Conservation (phyloP, 2,113 vertebrate genomes). For the Scatophagus argus region DNA sequence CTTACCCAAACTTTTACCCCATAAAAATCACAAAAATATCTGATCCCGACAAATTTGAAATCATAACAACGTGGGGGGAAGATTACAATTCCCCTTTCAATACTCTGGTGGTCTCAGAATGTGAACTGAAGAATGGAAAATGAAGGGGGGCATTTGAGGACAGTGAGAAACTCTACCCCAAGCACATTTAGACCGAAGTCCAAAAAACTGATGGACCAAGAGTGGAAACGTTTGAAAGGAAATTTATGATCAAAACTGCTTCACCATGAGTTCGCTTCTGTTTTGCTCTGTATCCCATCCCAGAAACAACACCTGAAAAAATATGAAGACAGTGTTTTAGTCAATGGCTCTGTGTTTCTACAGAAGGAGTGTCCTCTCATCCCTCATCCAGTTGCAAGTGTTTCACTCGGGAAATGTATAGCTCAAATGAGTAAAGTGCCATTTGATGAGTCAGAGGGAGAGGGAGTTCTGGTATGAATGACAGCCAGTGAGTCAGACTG, state of each 20-base stretch:
- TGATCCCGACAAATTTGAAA: constrained; percentile 36
- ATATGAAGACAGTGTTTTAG: neutral
- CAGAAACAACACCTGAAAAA: constrained; percentile 4
- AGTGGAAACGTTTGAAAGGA: constrained; percentile 41
- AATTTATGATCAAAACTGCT: constrained; percentile 47
- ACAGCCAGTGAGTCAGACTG: constrained; percentile 56
- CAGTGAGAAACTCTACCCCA: constrained; percentile 30
- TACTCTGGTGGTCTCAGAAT: constrained; percentile 13
- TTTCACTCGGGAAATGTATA: constrained; percentile 9
- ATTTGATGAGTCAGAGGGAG: constrained; percentile 58
- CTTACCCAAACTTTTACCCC: constrained; percentile 17
- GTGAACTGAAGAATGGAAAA: constrained; percentile 31
- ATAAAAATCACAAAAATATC: constrained; percentile 30
- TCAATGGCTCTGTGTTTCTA: neutral
- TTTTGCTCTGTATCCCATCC: constrained; percentile 8
- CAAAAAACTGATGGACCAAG: constrained; percentile 22
- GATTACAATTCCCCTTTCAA: constrained; percentile 48
- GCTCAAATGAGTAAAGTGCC: constrained; percentile 32
- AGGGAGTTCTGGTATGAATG: constrained; percentile 41
- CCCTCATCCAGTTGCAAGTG: constrained; percentile 5
- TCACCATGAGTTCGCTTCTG: constrained; percentile 25
- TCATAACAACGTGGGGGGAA: constrained; percentile 13
- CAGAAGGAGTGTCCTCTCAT: neutral
- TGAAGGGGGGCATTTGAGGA: constrained; percentile 48
- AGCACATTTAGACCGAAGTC: constrained; percentile 1